Percentiles rank a stretch among this genome's conserved stretches.
Evolutionary conservation across 2,797 vertebrate species (phyloP).

Genomic region (Amniataba percoides): DNA sequence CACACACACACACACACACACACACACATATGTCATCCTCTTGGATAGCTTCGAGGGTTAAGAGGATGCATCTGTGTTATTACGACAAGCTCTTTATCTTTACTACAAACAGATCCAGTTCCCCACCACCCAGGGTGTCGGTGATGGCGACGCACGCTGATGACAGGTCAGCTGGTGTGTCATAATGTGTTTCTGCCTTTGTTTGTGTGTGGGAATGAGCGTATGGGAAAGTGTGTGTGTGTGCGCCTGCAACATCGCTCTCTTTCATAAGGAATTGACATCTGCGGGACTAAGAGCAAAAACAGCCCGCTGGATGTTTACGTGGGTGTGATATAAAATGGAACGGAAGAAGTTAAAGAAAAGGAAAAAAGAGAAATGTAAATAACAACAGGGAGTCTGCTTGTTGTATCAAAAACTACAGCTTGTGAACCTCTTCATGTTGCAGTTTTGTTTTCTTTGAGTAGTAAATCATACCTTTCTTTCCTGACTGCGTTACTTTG

Average conservation of each 20-base stretch:
- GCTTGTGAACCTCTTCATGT: neutral
- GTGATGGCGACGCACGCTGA: constrained; percentile 43
- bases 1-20: constrained; percentile 16
- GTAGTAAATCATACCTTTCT: neutral
- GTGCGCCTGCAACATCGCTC: neutral
- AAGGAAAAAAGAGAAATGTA: neutral
- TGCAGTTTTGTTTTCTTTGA: neutral
- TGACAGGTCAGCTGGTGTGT: constrained; percentile 46
- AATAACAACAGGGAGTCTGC: constrained; percentile 44
- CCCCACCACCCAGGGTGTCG: constrained; percentile 39
- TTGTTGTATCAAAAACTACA: constrained; percentile 27
- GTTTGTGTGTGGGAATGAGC: constrained; percentile 10
- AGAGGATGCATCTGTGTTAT: constrained; percentile 56
- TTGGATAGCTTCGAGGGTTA: constrained; percentile 38
- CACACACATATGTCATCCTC: constrained; percentile 24
- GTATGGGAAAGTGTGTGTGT: neutral
- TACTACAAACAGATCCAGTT: constrained; percentile 36
- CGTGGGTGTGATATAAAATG: constrained; percentile 39
- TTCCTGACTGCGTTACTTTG: neutral
- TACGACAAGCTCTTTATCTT: constrained; percentile 46
- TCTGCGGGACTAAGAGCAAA: constrained; percentile 43
- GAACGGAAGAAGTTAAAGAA: constrained; percentile 15
- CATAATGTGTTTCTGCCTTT: constrained; percentile 33
- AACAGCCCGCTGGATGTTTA: constrained; percentile 38
- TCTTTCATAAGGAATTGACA: constrained; percentile 27